A percentile compares a stretch with the other conserved stretches of the same genome.
phyloP scores from a whole-genome alignment of 2,113 vertebrate species.

The Forbesichthys papilliferus region DNA sequence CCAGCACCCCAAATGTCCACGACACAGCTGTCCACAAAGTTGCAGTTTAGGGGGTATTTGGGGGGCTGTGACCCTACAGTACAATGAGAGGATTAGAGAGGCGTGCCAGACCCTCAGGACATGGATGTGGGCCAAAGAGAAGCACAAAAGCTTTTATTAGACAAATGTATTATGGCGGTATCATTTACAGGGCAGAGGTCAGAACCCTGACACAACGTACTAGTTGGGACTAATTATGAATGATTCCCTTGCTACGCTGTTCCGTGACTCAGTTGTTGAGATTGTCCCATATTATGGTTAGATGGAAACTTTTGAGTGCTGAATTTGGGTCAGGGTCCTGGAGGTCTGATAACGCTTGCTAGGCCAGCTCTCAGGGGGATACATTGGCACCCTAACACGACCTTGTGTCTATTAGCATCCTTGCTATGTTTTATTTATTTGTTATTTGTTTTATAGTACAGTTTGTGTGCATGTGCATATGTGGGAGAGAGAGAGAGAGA shows the following conservation, averaged over 20 bases:
- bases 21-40: too few species aligned
- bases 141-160: too few species aligned
- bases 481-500: background rate
- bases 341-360: conserved; percentile 32
- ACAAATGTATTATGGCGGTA: background rate
- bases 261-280: background rate
- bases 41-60: too few species aligned
- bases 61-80: too few species aligned
- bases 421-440: background rate
- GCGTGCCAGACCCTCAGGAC: too few species aligned
- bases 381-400: conserved; percentile 41
- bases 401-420: conserved; percentile 33
- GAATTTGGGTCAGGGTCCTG: conserved; percentile 28
- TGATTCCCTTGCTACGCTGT: background rate
- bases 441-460: conserved; percentile 22
- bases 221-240: too few species aligned
- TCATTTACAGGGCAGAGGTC: background rate
- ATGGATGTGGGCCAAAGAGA: too few species aligned
- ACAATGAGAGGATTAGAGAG: too few species aligned
- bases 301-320: conserved; percentile 10
- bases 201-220: background rate
- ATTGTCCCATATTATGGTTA: conserved; percentile 8
- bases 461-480: conserved; percentile 25
- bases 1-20: too few species aligned
- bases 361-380: conserved; percentile 49